Evolutionary conservation across 2,888 invertebrate species (phyloP), one percentile per base, ranked within the genome.

Genomic region (Adelphocoris suturalis): DNA sequence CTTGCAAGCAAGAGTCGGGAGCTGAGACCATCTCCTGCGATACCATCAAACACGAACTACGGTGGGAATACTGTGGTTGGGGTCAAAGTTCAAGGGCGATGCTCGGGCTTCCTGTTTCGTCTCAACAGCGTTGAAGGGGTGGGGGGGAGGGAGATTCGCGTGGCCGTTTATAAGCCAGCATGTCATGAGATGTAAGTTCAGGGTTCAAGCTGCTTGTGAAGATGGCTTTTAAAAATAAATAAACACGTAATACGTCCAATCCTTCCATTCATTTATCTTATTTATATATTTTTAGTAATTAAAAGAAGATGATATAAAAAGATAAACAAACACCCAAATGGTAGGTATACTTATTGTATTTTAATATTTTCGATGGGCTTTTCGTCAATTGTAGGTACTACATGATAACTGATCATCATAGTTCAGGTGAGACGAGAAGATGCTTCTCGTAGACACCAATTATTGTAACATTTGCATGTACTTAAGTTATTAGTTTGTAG

Each of bases 31-130:
- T 75, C 75, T 27, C 80, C 80, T 13, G 28, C 80, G 80, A 80
- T 80, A 37, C 28, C 46, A 46, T 80, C 80, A n/a, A 80, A 46
- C 80, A 80, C 80, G 80, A 80, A 80, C 80, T 23, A 13, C n/a
- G 80, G n/a, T 28, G 80, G 80, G 80, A 37, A 46, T 37, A 80
- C n/a, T 28, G 80, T 80, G 37, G 75, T n/a, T 14, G 12, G 28
- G 80, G 80, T 80, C 46, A 14, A 28, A 46, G 80, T 19, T 80
- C 80, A 80, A 80, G 80, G 46, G 28, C 80, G 19, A 12, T 16
- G 13, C 80, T 19, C 4, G 28, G 46, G 80, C 80, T 80, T 80
- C 80, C 80, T 28, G 80, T 46, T 80, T 28, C 80, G 80, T 80
- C 28, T 28, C 75, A 11, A 16, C 52, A 2, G 13, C 9, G 9